A percentile compares a stretch with the other conserved stretches of the same genome.
Conservation (phyloP, 2,888 invertebrate species). For the Clanis bilineata region DNA sequence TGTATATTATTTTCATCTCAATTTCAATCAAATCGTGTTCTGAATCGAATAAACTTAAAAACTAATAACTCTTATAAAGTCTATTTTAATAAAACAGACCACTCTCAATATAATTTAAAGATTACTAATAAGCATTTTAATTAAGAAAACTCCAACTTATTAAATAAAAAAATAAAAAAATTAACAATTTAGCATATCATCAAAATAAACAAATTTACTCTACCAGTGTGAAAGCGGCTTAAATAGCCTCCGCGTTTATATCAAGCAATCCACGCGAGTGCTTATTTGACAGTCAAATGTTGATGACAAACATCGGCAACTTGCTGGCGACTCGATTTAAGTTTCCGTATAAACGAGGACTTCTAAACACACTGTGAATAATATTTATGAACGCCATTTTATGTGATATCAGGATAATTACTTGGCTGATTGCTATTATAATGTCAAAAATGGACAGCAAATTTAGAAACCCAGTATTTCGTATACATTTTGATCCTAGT, state of each 20-base stretch:
- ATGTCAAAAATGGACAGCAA: too few species aligned
- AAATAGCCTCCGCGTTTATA: constrained; percentile 20
- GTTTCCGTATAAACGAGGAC: constrained; percentile 29
- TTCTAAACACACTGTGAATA: constrained; percentile 17
- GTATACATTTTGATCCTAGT: too few species aligned
- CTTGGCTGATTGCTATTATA: too few species aligned
- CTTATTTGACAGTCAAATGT: constrained; percentile 69
- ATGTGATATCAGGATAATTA: too few species aligned
- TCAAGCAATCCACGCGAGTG: constrained; percentile 51
- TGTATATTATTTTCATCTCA: too few species aligned
- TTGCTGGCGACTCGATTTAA: constrained; percentile 38
- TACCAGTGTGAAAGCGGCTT: not conserved
- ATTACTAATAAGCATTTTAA: too few species aligned
- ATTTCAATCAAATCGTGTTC: too few species aligned
- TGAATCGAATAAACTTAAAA: too few species aligned
- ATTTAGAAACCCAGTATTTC: too few species aligned
- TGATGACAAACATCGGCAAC: constrained; percentile 55
- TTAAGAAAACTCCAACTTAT: too few species aligned
- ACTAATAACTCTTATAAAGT: not conserved
- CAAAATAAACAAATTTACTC: not conserved
- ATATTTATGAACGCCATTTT: not conserved
- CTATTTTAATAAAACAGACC: not conserved
- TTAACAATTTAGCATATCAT: not conserved
- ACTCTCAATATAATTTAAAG: too few species aligned
- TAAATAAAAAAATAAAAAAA: too few species aligned